These are phyloP conservation scores for Yoshiicerus persimilis DNA, from an alignment of 1,140 invertebrate species.

Conservation along the genomic window DNA sequence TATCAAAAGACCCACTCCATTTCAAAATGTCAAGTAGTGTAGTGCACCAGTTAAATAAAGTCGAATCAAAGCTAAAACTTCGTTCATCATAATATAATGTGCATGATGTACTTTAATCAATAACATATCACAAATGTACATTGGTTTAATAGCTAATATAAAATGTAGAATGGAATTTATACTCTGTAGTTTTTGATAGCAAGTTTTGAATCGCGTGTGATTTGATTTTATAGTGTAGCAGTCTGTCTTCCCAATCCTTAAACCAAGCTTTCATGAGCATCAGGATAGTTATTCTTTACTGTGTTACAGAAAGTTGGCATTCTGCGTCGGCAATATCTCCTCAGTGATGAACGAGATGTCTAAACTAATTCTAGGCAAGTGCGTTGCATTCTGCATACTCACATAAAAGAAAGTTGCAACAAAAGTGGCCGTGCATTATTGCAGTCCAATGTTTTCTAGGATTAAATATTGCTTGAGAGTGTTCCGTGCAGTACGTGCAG, in stretches of 20 bases:
- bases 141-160: too few relatives aligned
- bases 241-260: not conserved
- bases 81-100: too few relatives aligned
- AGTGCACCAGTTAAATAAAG: too few relatives aligned
- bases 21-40: not conserved
- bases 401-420: not conserved
- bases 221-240: not conserved
- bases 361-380: not conserved
- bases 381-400: not conserved
- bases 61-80: too few relatives aligned
- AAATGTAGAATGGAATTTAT: too few relatives aligned
- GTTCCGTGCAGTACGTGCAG: not conserved
- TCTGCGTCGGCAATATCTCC: not conserved
- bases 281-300: not conserved
- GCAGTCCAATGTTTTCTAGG: not conserved
- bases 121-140: too few relatives aligned
- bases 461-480: not conserved
- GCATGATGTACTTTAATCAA: too few relatives aligned
- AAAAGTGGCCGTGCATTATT: not conserved
- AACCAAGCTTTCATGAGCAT: not conserved
- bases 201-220: not conserved
- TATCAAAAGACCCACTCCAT: not conserved
- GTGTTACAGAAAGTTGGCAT: not conserved
- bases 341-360: not conserved
- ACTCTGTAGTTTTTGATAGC: not conserved